These are phyloP conservation scores for Crocallis elinguaria DNA, from an alignment of 2,888 invertebrate species.

Conservation along the genomic window DNA sequence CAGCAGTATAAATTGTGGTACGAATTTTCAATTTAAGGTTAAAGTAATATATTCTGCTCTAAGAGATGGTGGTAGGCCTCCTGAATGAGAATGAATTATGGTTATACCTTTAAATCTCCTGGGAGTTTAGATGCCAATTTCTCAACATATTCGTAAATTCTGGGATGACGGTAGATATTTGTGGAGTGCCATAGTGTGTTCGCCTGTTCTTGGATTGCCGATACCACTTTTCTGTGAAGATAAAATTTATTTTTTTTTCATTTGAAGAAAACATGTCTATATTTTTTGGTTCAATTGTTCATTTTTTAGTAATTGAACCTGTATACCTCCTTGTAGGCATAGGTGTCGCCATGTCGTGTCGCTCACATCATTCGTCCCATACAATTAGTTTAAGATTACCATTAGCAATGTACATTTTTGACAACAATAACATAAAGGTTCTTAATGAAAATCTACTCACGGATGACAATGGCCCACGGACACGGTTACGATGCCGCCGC, in stretches of 20 bases:
- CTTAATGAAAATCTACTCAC: conserved; percentile 86
- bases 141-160: conserved; percentile 95
- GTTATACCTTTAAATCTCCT: conserved; percentile 91
- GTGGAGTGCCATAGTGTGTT: conserved; percentile 96
- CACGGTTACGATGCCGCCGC: conserved; percentile 98
- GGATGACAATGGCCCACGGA: conserved; percentile 99
- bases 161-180: conserved; percentile 95
- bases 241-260: not conserved
- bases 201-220: conserved; percentile 91
- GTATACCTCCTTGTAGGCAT: too few species aligned
- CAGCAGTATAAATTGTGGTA: too few species aligned
- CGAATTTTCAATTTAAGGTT: too few species aligned
- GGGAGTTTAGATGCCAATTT: conserved; percentile 93
- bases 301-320: too few species aligned
- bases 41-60: not conserved
- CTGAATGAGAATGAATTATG: not conserved
- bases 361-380: too few species aligned
- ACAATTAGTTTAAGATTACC: not conserved
- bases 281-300: too few species aligned
- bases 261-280: too few species aligned
- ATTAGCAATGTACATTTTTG: not conserved
- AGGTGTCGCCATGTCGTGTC: too few species aligned
- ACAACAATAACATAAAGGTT: too few species aligned
- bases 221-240: conserved; percentile 90
- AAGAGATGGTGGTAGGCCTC: too few species aligned